Evolutionary conservation across 2,113 vertebrate species (phyloP).

Genomic region (Antechinus flavipes): DNA sequence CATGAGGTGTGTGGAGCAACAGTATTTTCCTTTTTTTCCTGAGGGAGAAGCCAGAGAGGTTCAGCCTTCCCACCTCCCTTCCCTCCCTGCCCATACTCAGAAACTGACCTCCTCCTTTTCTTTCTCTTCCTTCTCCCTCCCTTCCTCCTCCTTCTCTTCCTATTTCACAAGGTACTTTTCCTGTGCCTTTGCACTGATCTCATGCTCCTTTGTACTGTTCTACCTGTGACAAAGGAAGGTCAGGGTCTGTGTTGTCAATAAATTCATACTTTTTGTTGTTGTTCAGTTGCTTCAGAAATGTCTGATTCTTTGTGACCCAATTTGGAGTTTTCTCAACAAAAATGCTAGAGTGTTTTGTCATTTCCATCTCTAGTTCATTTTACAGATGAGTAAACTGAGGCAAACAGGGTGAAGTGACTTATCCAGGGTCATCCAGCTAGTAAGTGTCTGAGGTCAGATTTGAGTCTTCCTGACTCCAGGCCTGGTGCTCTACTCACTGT

Average conservation of each 20-base stretch:
- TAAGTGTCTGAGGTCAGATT: not conserved
- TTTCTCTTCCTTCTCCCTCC: no score
- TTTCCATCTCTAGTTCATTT: not conserved
- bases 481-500: no score
- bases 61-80: not conserved
- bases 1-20: not conserved
- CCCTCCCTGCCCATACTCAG: not conserved
- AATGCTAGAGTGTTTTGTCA: not conserved
- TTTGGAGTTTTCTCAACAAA: not conserved
- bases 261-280: not conserved
- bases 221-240: not conserved
- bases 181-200: not conserved
- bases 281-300: not conserved
- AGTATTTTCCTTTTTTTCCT: not conserved
- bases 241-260: not conserved
- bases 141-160: not conserved
- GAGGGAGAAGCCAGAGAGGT: not conserved
- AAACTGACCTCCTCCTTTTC: no score
- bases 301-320: not conserved
- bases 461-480: not conserved
- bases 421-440: not conserved
- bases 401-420: not conserved
- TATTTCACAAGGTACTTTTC: not conserved
- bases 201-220: not conserved
- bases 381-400: not conserved